A percentile compares a stretch with the other conserved stretches of the same genome.
These are phyloP conservation scores for Brienomyrus longianalis DNA, from an alignment of 2,113 vertebrate species.

Conservation along the genomic window DNA sequence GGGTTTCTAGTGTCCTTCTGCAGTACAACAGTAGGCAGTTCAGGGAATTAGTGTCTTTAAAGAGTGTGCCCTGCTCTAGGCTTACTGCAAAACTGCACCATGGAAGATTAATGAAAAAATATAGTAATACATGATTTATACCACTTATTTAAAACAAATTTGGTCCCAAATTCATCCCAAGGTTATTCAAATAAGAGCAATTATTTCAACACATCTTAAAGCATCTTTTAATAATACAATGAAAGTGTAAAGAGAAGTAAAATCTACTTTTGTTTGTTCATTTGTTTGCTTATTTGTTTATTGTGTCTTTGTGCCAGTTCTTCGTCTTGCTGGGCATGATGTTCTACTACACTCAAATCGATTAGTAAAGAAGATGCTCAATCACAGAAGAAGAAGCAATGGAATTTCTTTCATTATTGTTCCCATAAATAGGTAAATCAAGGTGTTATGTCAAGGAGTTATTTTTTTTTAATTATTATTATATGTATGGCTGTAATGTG, in stretches of 20 bases:
- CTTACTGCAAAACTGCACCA: background rate
- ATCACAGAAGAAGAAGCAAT: background rate
- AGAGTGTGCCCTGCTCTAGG: background rate
- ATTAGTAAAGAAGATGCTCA: conserved; percentile 7
- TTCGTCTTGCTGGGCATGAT: conserved; percentile 22
- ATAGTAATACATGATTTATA: background rate
- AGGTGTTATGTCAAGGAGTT: background rate
- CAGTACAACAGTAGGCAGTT: background rate
- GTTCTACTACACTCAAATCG: conserved; percentile 8
- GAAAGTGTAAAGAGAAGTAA: background rate
- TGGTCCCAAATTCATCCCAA: background rate
- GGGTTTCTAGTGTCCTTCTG: background rate
- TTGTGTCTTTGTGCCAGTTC: conserved; percentile 21
- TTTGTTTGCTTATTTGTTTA: background rate
- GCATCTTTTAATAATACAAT: background rate
- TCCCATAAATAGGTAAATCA: background rate
- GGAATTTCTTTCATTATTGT: background rate
- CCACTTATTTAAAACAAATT: background rate
- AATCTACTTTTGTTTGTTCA: background rate
- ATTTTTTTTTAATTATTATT: background rate
- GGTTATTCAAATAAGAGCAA: background rate
- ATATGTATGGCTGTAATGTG: background rate
- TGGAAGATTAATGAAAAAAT: background rate
- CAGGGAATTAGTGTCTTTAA: background rate
- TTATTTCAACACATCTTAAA: background rate